Conservation (phyloP, 2,797 vertebrate genomes). For the Esox masquinongy region DNA sequence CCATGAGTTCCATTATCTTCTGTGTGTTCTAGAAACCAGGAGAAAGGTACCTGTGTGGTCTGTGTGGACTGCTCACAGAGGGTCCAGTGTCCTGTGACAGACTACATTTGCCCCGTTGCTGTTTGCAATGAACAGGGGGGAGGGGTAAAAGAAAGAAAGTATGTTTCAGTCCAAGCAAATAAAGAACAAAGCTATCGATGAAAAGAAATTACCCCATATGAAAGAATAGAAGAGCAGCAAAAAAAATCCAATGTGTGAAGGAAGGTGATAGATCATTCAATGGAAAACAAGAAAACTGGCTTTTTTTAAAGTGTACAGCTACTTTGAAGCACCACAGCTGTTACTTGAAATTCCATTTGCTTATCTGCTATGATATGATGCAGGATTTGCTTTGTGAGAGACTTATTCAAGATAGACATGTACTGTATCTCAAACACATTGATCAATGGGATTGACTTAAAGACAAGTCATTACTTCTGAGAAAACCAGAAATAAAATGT, state of each 20-base stretch:
- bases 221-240: constrained; percentile 84
- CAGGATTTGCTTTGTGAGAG: constrained; percentile 35
- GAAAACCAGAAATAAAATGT: background rate
- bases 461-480: constrained; percentile 14
- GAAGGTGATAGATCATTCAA: constrained; percentile 50
- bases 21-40: constrained; percentile 93
- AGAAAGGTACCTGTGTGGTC: constrained; percentile 94
- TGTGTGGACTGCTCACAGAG: constrained; percentile 91
- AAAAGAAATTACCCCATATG: constrained; percentile 71
- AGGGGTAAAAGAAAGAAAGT: constrained; percentile 93
- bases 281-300: constrained; percentile 82
- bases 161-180: constrained; percentile 99
- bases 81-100: constrained; percentile 87
- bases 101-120: constrained; percentile 97
- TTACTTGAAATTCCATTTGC: constrained; percentile 13
- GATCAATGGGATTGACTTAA: constrained; percentile 56
- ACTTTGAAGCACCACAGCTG: constrained; percentile 45
- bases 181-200: constrained; percentile 92
- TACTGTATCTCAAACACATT: background rate
- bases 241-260: constrained; percentile 72
- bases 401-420: constrained; percentile 34
- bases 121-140: constrained; percentile 97
- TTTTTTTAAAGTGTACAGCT: constrained; percentile 77
- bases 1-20: constrained; percentile 93
- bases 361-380: constrained; percentile 26